Evolutionary conservation across 2,797 vertebrate species (phyloP).

Genomic region (Xenentodon cancila): DNA sequence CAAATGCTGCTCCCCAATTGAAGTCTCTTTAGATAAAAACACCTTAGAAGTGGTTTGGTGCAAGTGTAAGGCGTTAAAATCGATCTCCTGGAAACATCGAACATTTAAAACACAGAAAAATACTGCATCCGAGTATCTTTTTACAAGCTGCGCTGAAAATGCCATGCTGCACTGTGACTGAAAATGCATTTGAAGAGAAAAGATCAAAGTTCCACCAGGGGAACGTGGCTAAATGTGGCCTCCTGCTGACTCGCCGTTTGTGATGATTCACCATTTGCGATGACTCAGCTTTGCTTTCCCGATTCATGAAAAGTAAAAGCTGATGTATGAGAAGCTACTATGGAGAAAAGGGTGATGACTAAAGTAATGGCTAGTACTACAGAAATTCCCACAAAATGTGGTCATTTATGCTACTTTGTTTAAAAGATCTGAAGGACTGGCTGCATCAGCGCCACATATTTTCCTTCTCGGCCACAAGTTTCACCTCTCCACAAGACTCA

Average conservation of each 20-base stretch:
- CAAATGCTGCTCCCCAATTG: too few relatives aligned
- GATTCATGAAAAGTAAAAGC: slow-evolving; percentile 22
- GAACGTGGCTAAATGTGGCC: slow-evolving; percentile 21
- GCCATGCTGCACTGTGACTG: slow-evolving; percentile 1
- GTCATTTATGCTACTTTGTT: slow-evolving; percentile 2
- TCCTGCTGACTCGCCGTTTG: slow-evolving; percentile 34
- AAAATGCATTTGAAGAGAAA: slow-evolving; percentile 2
- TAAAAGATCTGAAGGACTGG: slow-evolving; percentile 11
- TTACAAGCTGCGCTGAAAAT: not conserved
- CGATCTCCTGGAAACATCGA: not conserved
- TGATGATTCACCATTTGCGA: slow-evolving; percentile 37
- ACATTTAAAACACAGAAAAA: too few relatives aligned
- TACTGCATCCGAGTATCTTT: too few relatives aligned
- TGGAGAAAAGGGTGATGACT: slow-evolving; percentile 22
- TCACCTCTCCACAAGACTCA: slow-evolving; percentile 45
- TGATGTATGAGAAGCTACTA: slow-evolving; percentile 6
- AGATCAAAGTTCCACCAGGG: slow-evolving; percentile 8
- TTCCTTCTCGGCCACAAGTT: slow-evolving; percentile 1
- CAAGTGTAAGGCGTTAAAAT: too few relatives aligned
- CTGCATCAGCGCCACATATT: slow-evolving; percentile 20
- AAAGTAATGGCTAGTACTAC: slow-evolving; percentile 31
- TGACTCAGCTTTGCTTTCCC: slow-evolving; percentile 40
- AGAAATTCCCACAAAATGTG: slow-evolving; percentile 3
- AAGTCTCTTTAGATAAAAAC: too few relatives aligned
- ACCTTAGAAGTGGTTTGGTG: too few relatives aligned